Conservation (phyloP, 1,140 invertebrate species). For the Brachionus plicatilis region DNA sequence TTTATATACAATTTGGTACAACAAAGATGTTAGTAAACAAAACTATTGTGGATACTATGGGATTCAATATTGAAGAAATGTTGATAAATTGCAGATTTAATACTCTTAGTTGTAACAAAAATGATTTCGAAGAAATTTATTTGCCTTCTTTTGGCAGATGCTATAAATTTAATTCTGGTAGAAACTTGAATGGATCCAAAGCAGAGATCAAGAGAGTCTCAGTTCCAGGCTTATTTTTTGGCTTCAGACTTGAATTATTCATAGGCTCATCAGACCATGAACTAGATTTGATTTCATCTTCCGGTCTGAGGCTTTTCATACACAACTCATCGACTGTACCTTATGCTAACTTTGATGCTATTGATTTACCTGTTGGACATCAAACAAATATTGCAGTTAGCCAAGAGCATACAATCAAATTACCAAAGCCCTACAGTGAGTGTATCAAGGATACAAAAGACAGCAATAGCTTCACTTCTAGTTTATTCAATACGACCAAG, state of each 20-base stretch:
- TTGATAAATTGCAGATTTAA: background rate
- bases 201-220: background rate
- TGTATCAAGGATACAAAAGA: background rate
- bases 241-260: background rate
- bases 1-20: no score
- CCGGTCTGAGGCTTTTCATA: background rate
- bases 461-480: background rate
- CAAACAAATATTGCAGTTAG: background rate
- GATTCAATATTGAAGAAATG: background rate
- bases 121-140: background rate
- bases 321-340: background rate
- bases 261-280: background rate
- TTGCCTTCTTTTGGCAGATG: background rate
- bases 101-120: background rate
- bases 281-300: background rate
- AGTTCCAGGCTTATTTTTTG: background rate
- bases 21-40: background rate
- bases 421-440: background rate
- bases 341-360: background rate
- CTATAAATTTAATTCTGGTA: conserved; percentile 8
- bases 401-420: background rate
- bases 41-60: background rate
- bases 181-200: background rate
- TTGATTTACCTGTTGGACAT: background rate
- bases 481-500: background rate